These are phyloP conservation scores for Ichneumon xanthorius DNA, from an alignment of 2,888 invertebrate genomes.

Conservation along the genomic window DNA sequence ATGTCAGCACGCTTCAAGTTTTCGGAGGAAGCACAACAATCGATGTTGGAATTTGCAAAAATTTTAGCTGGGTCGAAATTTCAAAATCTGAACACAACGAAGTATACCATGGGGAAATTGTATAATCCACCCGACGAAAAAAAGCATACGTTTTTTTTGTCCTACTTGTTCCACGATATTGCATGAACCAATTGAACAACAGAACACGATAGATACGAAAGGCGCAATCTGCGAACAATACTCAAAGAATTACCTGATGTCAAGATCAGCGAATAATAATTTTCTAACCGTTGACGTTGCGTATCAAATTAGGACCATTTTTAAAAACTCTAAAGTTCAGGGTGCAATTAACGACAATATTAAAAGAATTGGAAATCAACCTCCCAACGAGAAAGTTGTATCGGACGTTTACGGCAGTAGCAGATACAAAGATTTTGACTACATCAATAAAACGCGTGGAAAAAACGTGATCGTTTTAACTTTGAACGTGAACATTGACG, in stretches of 20 bases:
- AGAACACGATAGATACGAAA: neutral
- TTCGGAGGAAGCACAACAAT: conserved; percentile 40
- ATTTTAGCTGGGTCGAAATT: conserved; percentile 58
- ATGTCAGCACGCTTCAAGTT: conserved; percentile 45
- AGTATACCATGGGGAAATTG: conserved; percentile 28
- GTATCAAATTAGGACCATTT: conserved; percentile 55
- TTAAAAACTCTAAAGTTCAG: conserved; percentile 32
- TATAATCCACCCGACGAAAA: conserved; percentile 32
- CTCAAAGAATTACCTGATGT: neutral
- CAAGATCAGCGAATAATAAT: conserved; percentile 29
- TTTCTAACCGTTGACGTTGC: conserved; percentile 60
- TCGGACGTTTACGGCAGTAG: conserved; percentile 49
- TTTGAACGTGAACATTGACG: conserved; percentile 65
- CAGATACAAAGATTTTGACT: conserved; percentile 44
- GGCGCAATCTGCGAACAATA: neutral
- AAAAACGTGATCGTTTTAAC: conserved; percentile 53
- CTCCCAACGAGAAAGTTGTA: conserved; percentile 14
- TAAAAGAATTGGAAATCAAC: conserved; percentile 8
- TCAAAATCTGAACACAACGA: conserved; percentile 37
- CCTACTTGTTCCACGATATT: conserved; percentile 1
- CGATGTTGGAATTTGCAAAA: conserved; percentile 49
- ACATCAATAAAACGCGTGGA: conserved; percentile 12
- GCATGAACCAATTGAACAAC: neutral
- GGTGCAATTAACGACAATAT: conserved; percentile 24
- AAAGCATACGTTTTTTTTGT: conserved; percentile 22